Conservation (phyloP, 2,113 vertebrate genomes). For the Odontesthes bonariensis region DNA sequence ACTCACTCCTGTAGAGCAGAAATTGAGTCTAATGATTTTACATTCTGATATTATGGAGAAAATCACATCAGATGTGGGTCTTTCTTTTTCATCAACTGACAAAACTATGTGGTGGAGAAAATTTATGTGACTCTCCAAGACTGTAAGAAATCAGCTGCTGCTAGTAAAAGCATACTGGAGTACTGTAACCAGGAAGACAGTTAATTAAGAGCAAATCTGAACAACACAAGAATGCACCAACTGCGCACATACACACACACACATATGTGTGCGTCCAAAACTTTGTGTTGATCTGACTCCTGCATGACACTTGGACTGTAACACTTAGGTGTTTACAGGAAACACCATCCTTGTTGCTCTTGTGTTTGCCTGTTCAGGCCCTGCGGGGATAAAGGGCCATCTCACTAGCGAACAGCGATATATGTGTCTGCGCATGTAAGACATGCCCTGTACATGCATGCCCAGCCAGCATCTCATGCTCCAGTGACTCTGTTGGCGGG, state of each 20-base stretch:
- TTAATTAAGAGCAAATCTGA: background rate
- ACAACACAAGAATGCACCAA: conserved; percentile 33
- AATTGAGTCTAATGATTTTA: conserved; percentile 57
- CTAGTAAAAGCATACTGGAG: background rate
- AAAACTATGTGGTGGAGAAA: conserved; percentile 48
- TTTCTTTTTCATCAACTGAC: conserved; percentile 47
- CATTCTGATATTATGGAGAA: conserved; percentile 56
- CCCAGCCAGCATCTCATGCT: conserved; percentile 68
- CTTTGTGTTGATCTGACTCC: conserved; percentile 14
- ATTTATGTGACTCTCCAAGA: conserved; percentile 36
- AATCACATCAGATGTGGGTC: conserved; percentile 56
- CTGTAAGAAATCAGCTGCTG: conserved; percentile 12
- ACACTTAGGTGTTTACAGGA: conserved; percentile 73
- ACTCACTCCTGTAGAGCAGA: conserved; percentile 29
- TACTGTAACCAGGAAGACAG: background rate
- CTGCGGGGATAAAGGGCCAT: conserved; percentile 64
- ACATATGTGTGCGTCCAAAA: background rate
- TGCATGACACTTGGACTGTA: conserved; percentile 56
- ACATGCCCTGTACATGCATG: conserved; percentile 65
- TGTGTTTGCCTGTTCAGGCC: conserved; percentile 69
- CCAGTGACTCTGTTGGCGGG: conserved; percentile 60
- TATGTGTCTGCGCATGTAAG: conserved; percentile 78
- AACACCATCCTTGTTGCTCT: conserved; percentile 63
- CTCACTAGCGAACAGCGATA: conserved; percentile 50
- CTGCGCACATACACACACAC: conserved; percentile 10